A percentile compares a stretch with the other conserved stretches of the same genome.
Evolutionary conservation across 2,797 vertebrate genomes (phyloP).

Genomic region (Simalia tracyae): DNA sequence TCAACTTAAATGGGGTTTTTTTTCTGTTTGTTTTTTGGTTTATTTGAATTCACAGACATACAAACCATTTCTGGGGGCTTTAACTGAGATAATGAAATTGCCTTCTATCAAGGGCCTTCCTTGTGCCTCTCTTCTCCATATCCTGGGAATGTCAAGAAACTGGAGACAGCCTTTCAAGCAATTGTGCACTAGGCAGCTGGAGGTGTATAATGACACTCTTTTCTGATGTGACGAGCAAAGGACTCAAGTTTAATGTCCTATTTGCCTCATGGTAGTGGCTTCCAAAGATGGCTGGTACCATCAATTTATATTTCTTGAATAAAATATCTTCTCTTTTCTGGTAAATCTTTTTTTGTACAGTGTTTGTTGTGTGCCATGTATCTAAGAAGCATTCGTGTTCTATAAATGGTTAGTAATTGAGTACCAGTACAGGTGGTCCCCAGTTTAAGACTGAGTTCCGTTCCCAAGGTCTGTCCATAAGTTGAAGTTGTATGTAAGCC

Average conservation of each 20-base stretch:
- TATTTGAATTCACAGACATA: slow-evolving; percentile 20
- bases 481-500: too few relatives aligned
- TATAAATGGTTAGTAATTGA: background rate
- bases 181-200: slow-evolving; percentile 26
- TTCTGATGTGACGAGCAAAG: slow-evolving; percentile 53
- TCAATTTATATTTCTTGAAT: slow-evolving; percentile 75
- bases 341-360: slow-evolving; percentile 43
- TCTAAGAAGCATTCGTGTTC: background rate
- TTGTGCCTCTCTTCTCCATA: slow-evolving; percentile 66
- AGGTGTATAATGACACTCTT: slow-evolving; percentile 40
- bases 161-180: slow-evolving; percentile 57
- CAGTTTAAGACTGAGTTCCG: too few relatives aligned
- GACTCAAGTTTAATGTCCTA: slow-evolving; percentile 54
- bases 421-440: background rate
- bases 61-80: slow-evolving; percentile 49
- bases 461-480: too few relatives aligned
- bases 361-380: slow-evolving; percentile 27
- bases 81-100: slow-evolving; percentile 52
- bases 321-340: slow-evolving; percentile 72
- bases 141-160: slow-evolving; percentile 66
- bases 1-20: slow-evolving; percentile 1
- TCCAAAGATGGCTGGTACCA: slow-evolving; percentile 75
- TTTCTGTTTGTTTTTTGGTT: background rate
- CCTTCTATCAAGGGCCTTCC: slow-evolving; percentile 53
- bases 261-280: slow-evolving; percentile 71